Evolutionary conservation across 2,888 invertebrate genomes (phyloP).

Genomic region (Peribatodes rhomboidaria): DNA sequence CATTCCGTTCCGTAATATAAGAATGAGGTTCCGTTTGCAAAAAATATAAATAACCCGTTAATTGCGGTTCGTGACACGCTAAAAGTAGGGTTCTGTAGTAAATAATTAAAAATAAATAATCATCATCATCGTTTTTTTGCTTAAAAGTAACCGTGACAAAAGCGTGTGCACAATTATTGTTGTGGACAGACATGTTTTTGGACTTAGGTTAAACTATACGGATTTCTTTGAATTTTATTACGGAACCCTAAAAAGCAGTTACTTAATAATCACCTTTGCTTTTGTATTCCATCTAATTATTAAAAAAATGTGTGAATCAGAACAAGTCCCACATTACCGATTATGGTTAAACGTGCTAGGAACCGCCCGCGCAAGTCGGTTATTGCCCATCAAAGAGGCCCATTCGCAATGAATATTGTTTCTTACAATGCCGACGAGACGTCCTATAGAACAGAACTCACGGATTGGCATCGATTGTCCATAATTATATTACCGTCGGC

Average conservation of each 20-base stretch:
- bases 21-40: not conserved
- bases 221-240: not conserved
- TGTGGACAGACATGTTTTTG: too few species aligned
- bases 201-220: not conserved
- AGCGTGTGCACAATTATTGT: too few species aligned
- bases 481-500: constrained; percentile 25
- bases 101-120: too few species aligned
- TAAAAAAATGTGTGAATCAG: constrained; percentile 51
- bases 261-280: not conserved
- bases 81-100: too few species aligned
- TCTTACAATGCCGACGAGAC: constrained; percentile 31
- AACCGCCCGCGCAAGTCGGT: constrained; percentile 44
- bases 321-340: constrained; percentile 53
- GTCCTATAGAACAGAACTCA: constrained; percentile 24
- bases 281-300: constrained; percentile 27
- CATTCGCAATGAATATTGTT: constrained; percentile 35
- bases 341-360: constrained; percentile 49
- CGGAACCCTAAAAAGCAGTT: constrained; percentile 3
- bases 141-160: too few species aligned
- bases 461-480: constrained; percentile 30
- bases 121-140: too few species aligned
- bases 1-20: constrained; percentile 5
- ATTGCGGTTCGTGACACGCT: too few species aligned
- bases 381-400: constrained; percentile 41
- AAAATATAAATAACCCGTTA: too few species aligned